phyloP scores from a whole-genome alignment of 1,140 invertebrate species.

The Drosophila arizonae region DNA sequence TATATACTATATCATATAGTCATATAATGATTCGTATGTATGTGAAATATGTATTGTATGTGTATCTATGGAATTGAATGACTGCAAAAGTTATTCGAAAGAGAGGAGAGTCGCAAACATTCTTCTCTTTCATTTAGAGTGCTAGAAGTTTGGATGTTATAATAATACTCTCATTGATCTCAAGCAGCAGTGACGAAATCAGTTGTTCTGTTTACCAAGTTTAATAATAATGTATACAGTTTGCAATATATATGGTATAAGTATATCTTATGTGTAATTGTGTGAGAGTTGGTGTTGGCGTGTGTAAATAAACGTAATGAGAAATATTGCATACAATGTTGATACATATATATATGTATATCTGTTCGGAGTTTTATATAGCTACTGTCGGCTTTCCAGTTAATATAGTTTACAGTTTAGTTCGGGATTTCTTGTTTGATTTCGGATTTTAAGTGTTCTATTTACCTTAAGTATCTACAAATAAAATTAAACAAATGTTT shows the following conservation, averaged over 20 bases:
- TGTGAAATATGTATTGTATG: slow-evolving; percentile 7
- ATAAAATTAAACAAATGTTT: slow-evolving; percentile 44
- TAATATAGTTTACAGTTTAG: slow-evolving; percentile 19
- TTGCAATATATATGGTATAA: slow-evolving; percentile 33
- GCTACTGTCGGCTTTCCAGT: slow-evolving; percentile 28
- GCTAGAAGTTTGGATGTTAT: not conserved
- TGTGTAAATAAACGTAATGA: slow-evolving; percentile 64
- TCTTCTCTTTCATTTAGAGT: not conserved
- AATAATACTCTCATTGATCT: not conserved
- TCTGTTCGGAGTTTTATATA: slow-evolving; percentile 24
- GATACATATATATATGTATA: slow-evolving; percentile 32
- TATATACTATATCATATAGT: slow-evolving; percentile 4
- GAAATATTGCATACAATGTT: slow-evolving; percentile 57
- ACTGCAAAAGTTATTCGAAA: not conserved
- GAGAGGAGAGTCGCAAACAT: not conserved
- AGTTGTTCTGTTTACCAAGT: slow-evolving; percentile 19
- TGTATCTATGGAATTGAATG: slow-evolving; percentile 4
- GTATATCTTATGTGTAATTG: slow-evolving; percentile 34
- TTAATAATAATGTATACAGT: slow-evolving; percentile 55
- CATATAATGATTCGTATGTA: slow-evolving; percentile 21
- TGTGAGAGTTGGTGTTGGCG: slow-evolving; percentile 18
- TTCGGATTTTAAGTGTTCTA: slow-evolving; percentile 23
- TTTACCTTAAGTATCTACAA: slow-evolving; percentile 38
- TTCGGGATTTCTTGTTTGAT: slow-evolving; percentile 4
- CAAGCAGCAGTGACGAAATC: not conserved